Percentiles rank a stretch among this genome's conserved stretches.
phyloP scores from a whole-genome alignment of 2,888 invertebrate genomes.

The Phorcus lineatus region DNA sequence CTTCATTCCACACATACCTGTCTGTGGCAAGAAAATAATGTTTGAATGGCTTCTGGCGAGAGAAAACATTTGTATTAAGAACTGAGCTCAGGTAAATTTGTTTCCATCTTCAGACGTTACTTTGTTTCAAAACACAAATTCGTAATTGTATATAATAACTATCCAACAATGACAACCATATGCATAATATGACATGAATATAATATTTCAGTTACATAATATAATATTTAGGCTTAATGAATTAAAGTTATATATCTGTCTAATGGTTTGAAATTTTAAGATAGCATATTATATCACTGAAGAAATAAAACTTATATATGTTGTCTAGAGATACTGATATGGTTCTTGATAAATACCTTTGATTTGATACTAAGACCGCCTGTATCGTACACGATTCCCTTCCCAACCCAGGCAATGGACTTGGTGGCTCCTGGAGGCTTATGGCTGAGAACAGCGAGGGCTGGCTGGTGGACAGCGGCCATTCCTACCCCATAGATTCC shows the following conservation, averaged over 20 bases:
- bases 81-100: background rate
- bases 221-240: no score
- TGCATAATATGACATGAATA: no score
- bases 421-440: conserved; percentile 79
- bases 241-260: no score
- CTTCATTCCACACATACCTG: conserved; percentile 94
- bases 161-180: no score
- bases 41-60: background rate
- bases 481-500: conserved; percentile 90
- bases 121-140: no score
- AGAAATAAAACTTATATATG: no score
- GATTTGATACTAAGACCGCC: conserved; percentile 94
- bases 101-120: no score
- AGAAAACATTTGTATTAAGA: background rate
- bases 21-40: conserved; percentile 76
- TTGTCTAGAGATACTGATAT: no score
- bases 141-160: no score
- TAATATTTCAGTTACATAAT: no score
- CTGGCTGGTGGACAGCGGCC: conserved; percentile 82
- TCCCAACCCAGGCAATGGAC: conserved; percentile 91
- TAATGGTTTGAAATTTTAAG: no score
- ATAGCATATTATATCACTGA: no score
- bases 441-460: conserved; percentile 83
- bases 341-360: conserved; percentile 80
- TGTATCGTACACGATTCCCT: conserved; percentile 95